Evolutionary conservation across 2,888 invertebrate species (phyloP), one percentile per base, ranked within the genome.

Genomic region (Drosophila meridiana): DNA sequence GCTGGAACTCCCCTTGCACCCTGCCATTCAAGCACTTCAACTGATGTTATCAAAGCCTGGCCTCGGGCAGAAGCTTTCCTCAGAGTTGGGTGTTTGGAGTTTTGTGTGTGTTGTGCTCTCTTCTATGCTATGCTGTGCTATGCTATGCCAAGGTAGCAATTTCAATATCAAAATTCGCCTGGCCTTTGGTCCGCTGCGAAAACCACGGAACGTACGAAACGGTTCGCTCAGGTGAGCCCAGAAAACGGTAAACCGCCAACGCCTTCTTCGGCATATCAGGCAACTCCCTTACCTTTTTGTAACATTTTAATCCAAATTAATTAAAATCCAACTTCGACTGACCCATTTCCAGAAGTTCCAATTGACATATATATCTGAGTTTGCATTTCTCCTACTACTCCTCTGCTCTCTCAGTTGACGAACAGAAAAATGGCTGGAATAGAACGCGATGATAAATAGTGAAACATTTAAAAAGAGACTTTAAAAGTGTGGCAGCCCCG

Each of bases 231-330:
- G 79, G 89, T 77, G 76, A 79, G 87, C 74, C 75, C 73, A 73
- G 63, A 68, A 53, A 89, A 89, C 87, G 89, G 85, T 89, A 85
- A 87, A 87, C 76, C 89, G 87, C 85, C 85, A 82, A 89, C 85
- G 89, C 85, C 89, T 89, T 85, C 79, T 84, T 77, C 57, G 76
- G 84, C 75, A 79, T 89, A 82, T 89, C 85, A 74, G 77, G 71
- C 78, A 77, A 70, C 68, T 76, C 71, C 69, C 70, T 74, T 59
- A 67, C 64, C 55, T 9, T 36, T 79, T 69, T 67, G 43, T 53
- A 84, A 85, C 85, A 77, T 89, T 89, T 85, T 89, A 84, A 85
- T 85, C 79, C 73, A 87, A 85, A 89, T 85, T 89, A 89, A 85
- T 85, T 85, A 85, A 89, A 83, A 76, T 47, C 57, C 61, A 40